Evolutionary conservation across 2,797 vertebrate genomes (phyloP).

Genomic region (Pantherophis vulpinus): DNA sequence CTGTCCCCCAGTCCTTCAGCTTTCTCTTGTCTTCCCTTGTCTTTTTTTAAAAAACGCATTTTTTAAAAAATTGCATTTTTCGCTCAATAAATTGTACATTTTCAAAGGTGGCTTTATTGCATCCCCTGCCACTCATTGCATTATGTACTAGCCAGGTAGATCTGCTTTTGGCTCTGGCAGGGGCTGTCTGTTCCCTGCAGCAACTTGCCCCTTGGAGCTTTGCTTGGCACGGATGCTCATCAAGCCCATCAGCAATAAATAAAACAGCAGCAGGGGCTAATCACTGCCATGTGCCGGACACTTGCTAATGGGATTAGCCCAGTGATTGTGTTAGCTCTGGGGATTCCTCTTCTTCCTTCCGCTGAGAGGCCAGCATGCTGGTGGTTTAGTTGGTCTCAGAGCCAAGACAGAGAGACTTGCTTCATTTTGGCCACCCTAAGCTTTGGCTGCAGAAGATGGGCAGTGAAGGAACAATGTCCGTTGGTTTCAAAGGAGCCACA

Average conservation of each 20-base stretch:
- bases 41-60: no score
- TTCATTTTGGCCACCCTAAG: background rate
- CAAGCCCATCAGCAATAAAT: slow-evolving; percentile 33
- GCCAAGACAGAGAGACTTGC: background rate
- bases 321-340: slow-evolving; percentile 51
- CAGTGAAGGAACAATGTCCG: background rate
- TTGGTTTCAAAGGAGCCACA: background rate
- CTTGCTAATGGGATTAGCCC: slow-evolving; percentile 58
- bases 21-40: background rate
- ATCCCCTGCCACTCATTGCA: background rate
- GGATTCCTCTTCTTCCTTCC: slow-evolving; percentile 55
- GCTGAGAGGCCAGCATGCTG: fast-evolving
- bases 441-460: background rate
- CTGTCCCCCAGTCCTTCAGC: background rate
- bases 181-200: background rate
- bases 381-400: background rate
- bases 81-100: background rate
- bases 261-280: slow-evolving; percentile 53
- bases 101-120: background rate
- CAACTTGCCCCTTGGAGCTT: background rate
- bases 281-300: slow-evolving; percentile 60
- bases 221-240: background rate
- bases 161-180: background rate
- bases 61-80: background rate
- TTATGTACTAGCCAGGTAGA: background rate